Conservation (phyloP, 2,797 vertebrate species). For the Chelon auratus region DNA sequence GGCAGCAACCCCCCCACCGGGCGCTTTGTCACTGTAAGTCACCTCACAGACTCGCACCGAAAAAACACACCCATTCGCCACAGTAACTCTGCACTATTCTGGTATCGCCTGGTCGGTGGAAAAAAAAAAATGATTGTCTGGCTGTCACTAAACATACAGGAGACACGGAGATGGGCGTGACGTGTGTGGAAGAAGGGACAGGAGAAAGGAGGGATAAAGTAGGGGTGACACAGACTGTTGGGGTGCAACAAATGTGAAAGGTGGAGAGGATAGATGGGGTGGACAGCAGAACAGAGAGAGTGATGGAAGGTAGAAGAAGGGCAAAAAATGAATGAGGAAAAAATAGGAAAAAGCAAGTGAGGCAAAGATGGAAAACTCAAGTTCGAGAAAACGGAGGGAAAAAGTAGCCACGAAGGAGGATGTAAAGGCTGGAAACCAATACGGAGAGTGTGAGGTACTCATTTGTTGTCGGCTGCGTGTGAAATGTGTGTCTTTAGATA, state of each 20-base stretch:
- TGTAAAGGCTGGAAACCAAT: constrained; percentile 13
- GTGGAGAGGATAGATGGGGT: constrained; percentile 41
- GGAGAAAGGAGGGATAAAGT: constrained; percentile 73
- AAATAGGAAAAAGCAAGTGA: not conserved
- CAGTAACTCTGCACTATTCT: constrained; percentile 70
- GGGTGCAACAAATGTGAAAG: constrained; percentile 50
- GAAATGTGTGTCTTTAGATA: constrained; percentile 86
- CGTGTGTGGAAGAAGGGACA: constrained; percentile 59
- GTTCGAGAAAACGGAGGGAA: not conserved
- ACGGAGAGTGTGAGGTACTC: constrained; percentile 38
- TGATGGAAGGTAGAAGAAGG: constrained; percentile 25
- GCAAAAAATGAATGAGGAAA: not conserved
- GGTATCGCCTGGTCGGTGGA: constrained; percentile 59
- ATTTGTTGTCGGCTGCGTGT: constrained; percentile 66
- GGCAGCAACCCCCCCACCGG: constrained; percentile 62
- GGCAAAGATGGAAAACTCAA: not conserved
- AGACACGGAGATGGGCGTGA: constrained; percentile 72
- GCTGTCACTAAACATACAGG: constrained; percentile 82
- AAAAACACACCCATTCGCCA: constrained; percentile 77
- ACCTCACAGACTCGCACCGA: constrained; percentile 74
- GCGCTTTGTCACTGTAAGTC: constrained; percentile 88
- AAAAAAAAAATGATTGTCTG: constrained; percentile 72
- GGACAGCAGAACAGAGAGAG: constrained; percentile 43
- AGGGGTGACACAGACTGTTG: constrained; percentile 39
- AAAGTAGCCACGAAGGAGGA: constrained; percentile 21